Conservation (phyloP, 2,888 invertebrate genomes). For the Sarcophaga rosellei region DNA sequence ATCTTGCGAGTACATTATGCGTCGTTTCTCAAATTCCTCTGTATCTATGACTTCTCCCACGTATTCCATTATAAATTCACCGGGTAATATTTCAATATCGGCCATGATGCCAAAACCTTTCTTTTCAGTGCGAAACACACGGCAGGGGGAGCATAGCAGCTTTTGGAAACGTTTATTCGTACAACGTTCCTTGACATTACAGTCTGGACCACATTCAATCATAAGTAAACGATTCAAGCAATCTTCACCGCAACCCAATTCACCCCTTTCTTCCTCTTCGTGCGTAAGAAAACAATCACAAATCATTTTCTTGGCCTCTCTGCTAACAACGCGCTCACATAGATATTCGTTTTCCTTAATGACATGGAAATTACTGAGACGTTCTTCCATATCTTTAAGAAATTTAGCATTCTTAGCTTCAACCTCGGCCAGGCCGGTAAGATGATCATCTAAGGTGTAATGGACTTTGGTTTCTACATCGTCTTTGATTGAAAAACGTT, state of each 20-base stretch:
- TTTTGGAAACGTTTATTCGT: constrained; percentile 97
- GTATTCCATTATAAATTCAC: constrained; percentile 98
- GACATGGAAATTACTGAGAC: constrained; percentile 88
- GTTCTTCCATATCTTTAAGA: constrained; percentile 81
- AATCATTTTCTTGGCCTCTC: constrained; percentile 95
- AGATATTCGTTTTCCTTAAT: constrained; percentile 94
- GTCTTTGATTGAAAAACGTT: constrained; percentile 75
- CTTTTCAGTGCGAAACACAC: constrained; percentile 94
- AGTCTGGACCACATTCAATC: constrained; percentile 98
- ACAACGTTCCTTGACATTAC: constrained; percentile 94
- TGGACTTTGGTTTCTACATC: constrained; percentile 77
- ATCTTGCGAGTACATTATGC: constrained; percentile 93
- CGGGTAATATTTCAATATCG: constrained; percentile 81
- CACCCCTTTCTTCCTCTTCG: constrained; percentile 92
- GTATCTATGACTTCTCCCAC: constrained; percentile 98
- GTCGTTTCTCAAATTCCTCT: constrained; percentile 93
- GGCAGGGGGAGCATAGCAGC: constrained; percentile 90
- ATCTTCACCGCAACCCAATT: constrained; percentile 95
- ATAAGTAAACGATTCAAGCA: constrained; percentile 98
- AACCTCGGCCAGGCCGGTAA: constrained; percentile 76
- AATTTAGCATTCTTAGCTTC: constrained; percentile 79
- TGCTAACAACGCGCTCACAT: constrained; percentile 91
- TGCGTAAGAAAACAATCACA: constrained; percentile 96
- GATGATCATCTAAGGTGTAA: constrained; percentile 79
- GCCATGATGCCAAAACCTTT: constrained; percentile 96